phyloP scores from a whole-genome alignment of 2,113 vertebrate species.

The Oryzias curvinotus region DNA sequence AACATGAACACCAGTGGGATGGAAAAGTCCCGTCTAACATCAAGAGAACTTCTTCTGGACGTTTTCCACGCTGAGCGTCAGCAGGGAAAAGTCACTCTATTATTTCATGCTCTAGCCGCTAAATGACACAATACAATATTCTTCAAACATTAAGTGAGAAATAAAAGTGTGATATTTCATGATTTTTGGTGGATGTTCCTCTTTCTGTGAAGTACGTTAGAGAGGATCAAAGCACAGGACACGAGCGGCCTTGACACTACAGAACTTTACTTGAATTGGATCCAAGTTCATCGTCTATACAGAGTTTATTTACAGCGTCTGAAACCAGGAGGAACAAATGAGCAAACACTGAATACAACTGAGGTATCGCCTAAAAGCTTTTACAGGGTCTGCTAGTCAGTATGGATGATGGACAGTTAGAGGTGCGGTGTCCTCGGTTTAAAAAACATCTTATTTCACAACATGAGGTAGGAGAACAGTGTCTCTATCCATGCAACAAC shows the following conservation, averaged over 20 bases:
- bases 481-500: conserved; percentile 82
- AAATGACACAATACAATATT: too few relatives aligned
- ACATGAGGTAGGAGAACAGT: conserved; percentile 85
- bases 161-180: too few relatives aligned
- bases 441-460: conserved; percentile 83
- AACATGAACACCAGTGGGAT: too few relatives aligned
- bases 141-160: too few relatives aligned
- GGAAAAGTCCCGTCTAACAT: too few relatives aligned
- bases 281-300: conserved; percentile 81
- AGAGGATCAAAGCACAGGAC: conserved; percentile 10
- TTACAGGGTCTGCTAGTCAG: conserved; percentile 78
- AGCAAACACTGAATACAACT: conserved; percentile 77
- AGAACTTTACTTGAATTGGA: conserved; percentile 83
- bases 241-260: conserved; percentile 69
- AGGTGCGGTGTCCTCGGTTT: conserved; percentile 80
- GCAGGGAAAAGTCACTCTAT: too few relatives aligned
- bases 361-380: conserved; percentile 82
- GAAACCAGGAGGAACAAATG: conserved; percentile 63
- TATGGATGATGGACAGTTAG: conserved; percentile 76
- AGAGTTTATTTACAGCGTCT: conserved; percentile 67
- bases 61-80: too few relatives aligned
- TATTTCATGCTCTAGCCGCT: too few relatives aligned
- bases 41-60: too few relatives aligned
- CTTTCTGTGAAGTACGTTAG: not conserved
- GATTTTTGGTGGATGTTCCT: too few relatives aligned